Percentiles rank a stretch among this genome's conserved stretches.
phyloP scores from a whole-genome alignment of 2,113 vertebrate genomes.

The Mobula hypostoma region DNA sequence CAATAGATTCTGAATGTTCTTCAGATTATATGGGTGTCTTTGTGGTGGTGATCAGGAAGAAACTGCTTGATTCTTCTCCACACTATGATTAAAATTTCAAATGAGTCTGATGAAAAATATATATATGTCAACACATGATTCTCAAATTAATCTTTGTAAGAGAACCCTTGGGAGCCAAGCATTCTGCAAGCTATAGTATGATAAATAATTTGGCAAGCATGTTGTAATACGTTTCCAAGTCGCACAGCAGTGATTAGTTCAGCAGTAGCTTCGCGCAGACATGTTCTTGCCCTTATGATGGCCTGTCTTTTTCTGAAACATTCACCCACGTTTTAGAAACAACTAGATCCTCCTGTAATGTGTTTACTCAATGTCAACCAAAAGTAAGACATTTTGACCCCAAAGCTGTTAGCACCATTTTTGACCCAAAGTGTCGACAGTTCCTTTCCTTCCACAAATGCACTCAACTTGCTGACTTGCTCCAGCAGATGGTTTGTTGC shows the following conservation, averaged over 20 bases:
- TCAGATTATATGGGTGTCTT: neutral
- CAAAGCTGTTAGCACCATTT: neutral
- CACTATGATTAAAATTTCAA: neutral
- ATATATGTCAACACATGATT: neutral
- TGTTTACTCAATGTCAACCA: neutral
- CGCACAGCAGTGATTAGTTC: neutral
- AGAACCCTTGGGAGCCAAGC: neutral
- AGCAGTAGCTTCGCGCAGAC: neutral
- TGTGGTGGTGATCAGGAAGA: neutral
- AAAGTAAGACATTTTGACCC: neutral
- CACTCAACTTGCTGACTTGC: too few relatives aligned
- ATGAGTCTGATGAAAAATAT: conserved; percentile 1
- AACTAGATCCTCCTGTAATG: neutral
- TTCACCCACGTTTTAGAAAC: neutral
- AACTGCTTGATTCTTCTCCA: neutral
- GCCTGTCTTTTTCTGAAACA: neutral
- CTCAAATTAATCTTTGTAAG: conserved; percentile 11
- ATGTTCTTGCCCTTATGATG: neutral
- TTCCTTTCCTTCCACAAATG: too few relatives aligned
- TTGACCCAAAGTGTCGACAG: too few relatives aligned
- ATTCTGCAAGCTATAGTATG: conserved; percentile 19
- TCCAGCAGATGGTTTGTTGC: too few relatives aligned
- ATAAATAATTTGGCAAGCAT: neutral
- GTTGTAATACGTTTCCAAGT: neutral
- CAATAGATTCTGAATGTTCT: neutral